Evolutionary conservation across 2,113 vertebrate genomes (phyloP).

Genomic region (Thamnaconus septentrionalis): DNA sequence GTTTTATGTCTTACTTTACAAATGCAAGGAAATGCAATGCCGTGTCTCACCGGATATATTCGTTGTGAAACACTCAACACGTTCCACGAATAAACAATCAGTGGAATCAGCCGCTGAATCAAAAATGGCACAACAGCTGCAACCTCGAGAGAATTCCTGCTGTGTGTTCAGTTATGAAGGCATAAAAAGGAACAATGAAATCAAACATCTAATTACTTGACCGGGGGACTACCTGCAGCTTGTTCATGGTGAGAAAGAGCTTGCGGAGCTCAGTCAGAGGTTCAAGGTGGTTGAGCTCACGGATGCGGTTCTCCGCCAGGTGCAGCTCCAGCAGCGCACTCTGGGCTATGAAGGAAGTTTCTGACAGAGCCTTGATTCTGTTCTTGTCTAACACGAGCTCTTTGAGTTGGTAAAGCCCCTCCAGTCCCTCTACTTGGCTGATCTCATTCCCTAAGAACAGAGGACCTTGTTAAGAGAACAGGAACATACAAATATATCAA

Average conservation of each 20-base stretch:
- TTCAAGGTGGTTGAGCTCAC: slow-evolving; percentile 79
- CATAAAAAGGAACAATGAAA: too few relatives aligned
- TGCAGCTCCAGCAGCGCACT: slow-evolving; percentile 76
- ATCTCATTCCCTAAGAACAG: slow-evolving; percentile 81
- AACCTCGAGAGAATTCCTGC: slow-evolving; percentile 23
- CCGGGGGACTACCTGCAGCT: slow-evolving; percentile 78
- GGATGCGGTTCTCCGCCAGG: slow-evolving; percentile 82
- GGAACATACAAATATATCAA: neutral
- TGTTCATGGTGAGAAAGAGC: slow-evolving; percentile 83
- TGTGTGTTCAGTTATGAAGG: too few relatives aligned
- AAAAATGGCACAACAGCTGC: slow-evolving; percentile 32
- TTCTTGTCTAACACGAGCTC: slow-evolving; percentile 85
- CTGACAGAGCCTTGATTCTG: slow-evolving; percentile 76
- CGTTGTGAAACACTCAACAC: slow-evolving; percentile 43
- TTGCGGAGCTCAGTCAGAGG: slow-evolving; percentile 78
- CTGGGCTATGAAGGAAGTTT: slow-evolving; percentile 80
- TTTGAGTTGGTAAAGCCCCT: slow-evolving; percentile 77
- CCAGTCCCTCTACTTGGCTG: slow-evolving; percentile 83
- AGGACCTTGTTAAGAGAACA: slow-evolving; percentile 20
- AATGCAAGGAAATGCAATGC: slow-evolving; percentile 59
- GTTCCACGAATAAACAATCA: slow-evolving; percentile 55
- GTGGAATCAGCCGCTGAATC: slow-evolving; percentile 46
- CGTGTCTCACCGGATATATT: slow-evolving; percentile 47
- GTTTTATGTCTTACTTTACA: slow-evolving; percentile 67
- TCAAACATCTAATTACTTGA: too few relatives aligned